Conservation (phyloP, 2,888 invertebrate species). For the Tetanocera ferruginea region DNA sequence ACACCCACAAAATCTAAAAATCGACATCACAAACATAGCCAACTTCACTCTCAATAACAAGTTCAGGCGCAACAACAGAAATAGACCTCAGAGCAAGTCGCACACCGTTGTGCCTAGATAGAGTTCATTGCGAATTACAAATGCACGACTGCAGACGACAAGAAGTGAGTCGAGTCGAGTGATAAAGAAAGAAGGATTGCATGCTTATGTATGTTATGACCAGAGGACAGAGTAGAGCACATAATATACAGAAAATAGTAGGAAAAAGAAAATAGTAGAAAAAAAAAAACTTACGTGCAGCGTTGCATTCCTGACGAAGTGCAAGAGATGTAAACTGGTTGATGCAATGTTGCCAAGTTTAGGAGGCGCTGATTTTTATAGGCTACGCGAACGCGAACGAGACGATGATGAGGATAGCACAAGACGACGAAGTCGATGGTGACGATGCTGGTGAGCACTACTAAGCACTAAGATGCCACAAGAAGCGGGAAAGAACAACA, state of each 20-base stretch:
- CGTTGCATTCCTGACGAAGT: slow-evolving; percentile 28
- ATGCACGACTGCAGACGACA: background rate
- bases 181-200: slow-evolving; percentile 6
- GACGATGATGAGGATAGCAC: background rate
- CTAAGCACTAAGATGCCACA: background rate
- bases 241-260: background rate
- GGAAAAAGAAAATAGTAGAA: background rate
- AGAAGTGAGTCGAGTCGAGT: background rate
- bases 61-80: slow-evolving; percentile 49
- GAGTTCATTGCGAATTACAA: slow-evolving; percentile 20
- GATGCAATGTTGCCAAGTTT: slow-evolving; percentile 41
- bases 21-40: slow-evolving; percentile 10
- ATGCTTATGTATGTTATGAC: background rate
- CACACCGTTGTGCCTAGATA: background rate
- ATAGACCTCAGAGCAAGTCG: slow-evolving; percentile 34
- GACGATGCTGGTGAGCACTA: background rate
- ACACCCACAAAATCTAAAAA: background rate
- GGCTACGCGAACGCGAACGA: slow-evolving; percentile 25
- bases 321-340: slow-evolving; percentile 17
- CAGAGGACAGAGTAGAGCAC: background rate
- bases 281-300: slow-evolving; percentile 20
- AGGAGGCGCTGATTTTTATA: slow-evolving; percentile 29
- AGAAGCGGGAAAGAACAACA: background rate
- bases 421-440: background rate
- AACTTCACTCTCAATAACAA: slow-evolving; percentile 44